A percentile compares a stretch with the other conserved stretches of the same genome.
Evolutionary conservation across 2,888 invertebrate genomes (phyloP).

Genomic region (Epistrophe grossulariae): DNA sequence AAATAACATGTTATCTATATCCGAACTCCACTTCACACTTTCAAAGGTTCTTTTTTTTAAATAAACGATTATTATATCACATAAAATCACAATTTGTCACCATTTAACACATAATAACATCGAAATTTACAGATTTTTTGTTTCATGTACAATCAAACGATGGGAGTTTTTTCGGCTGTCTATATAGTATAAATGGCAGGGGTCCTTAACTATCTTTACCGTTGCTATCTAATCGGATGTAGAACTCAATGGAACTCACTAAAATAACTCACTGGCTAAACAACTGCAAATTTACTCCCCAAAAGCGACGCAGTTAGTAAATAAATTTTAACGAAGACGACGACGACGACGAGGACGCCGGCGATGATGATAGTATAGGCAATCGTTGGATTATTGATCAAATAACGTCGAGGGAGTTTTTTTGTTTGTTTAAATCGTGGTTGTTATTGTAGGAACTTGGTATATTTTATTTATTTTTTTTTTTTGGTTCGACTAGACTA

Average conservation of each 20-base stretch:
- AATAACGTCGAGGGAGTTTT: conserved; percentile 68
- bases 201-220: conserved; percentile 47
- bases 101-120: conserved; percentile 42
- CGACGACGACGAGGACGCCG: conserved; percentile 16
- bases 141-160: conserved; percentile 21
- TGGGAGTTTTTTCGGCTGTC: conserved; percentile 35
- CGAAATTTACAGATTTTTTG: conserved; percentile 43
- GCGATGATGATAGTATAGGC: conserved; percentile 67
- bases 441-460: conserved; percentile 62
- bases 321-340: conserved; percentile 68
- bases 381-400: conserved; percentile 75
- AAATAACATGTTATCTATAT: neutral
- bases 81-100: conserved; percentile 38
- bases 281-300: conserved; percentile 74
- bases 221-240: conserved; percentile 67
- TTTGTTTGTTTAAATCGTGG: conserved; percentile 77
- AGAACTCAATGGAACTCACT: conserved; percentile 53
- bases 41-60: neutral
- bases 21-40: neutral
- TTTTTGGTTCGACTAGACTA: conserved; percentile 30
- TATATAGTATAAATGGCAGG: conserved; percentile 11
- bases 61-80: conserved; percentile 13
- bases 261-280: conserved; percentile 64
- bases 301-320: conserved; percentile 70
- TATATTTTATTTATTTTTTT: conserved; percentile 10